phyloP scores from a whole-genome alignment of 2,888 invertebrate species.

The Caenorhabditis wallacei region DNA sequence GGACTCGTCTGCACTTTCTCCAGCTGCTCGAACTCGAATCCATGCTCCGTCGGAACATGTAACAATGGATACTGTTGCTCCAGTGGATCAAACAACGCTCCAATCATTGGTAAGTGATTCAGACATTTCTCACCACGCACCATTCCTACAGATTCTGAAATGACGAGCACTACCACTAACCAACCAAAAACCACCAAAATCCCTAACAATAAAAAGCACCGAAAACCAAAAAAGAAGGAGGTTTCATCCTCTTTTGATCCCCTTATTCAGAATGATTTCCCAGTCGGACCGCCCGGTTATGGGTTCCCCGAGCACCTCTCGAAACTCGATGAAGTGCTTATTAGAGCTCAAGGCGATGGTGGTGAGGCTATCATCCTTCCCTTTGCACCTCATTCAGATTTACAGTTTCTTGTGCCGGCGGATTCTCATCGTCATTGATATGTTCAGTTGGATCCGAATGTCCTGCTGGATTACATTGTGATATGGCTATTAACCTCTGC shows the following conservation, averaged over 20 bases:
- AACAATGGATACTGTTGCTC: slow-evolving; percentile 83
- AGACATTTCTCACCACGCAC: neutral
- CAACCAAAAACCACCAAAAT: slow-evolving; percentile 26
- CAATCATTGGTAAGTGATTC: slow-evolving; percentile 69
- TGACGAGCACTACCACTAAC: slow-evolving; percentile 43
- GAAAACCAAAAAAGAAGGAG: slow-evolving; percentile 50
- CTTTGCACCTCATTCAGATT: slow-evolving; percentile 25
- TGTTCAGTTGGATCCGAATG: slow-evolving; percentile 75
- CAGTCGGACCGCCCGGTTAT: slow-evolving; percentile 77
- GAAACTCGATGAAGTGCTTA: slow-evolving; percentile 76
- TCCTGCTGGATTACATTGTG: slow-evolving; percentile 81
- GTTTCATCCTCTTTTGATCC: slow-evolving; percentile 12
- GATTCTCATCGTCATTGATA: slow-evolving; percentile 73
- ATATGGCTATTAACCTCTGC: slow-evolving; percentile 74
- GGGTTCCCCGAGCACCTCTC: slow-evolving; percentile 77
- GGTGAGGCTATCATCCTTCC: slow-evolving; percentile 62
- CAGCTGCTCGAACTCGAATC: slow-evolving; percentile 78
- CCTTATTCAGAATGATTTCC: slow-evolving; percentile 74
- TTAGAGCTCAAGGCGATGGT: slow-evolving; percentile 79
- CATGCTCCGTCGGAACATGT: slow-evolving; percentile 81
- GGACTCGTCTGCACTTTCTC: slow-evolving; percentile 82
- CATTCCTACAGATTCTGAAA: slow-evolving; percentile 41
- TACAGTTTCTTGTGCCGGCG: slow-evolving; percentile 77
- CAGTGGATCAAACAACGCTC: slow-evolving; percentile 55
- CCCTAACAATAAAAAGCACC: slow-evolving; percentile 43